Percentiles rank a stretch among this genome's conserved stretches.
These are phyloP conservation scores for Odontamblyopus lacepedii DNA, from an alignment of 2,797 vertebrate genomes.

Conservation along the genomic window DNA sequence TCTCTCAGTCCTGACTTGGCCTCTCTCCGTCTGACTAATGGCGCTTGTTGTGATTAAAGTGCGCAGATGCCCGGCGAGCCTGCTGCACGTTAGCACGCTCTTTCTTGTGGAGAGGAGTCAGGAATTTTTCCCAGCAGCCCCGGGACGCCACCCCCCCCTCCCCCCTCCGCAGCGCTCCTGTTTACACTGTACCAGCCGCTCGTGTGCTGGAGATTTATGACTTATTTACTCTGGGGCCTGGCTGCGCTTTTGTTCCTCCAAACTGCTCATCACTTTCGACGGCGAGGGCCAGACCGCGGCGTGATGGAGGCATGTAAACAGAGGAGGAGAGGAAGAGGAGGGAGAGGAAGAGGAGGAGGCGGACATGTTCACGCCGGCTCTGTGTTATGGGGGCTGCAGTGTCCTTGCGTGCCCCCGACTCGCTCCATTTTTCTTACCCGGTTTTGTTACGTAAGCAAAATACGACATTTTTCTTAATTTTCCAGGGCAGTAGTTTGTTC, in stretches of 20 bases:
- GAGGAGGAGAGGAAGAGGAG: conserved; percentile 35
- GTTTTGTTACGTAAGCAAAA: background rate
- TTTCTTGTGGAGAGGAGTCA: conserved; percentile 72
- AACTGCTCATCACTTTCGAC: conserved; percentile 72
- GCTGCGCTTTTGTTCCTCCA: conserved; percentile 45
- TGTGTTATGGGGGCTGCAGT: conserved; percentile 22
- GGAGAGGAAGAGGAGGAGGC: conserved; percentile 28
- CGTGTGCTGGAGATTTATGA: conserved; percentile 76
- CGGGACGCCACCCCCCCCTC: conserved; percentile 51
- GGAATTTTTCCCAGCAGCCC: conserved; percentile 67
- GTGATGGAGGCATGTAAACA: conserved; percentile 71
- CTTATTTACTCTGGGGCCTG: conserved; percentile 74
- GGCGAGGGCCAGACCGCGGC: conserved; percentile 65
- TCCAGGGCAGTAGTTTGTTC: too few relatives aligned
- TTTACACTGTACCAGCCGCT: conserved; percentile 70
- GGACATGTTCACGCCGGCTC: background rate
- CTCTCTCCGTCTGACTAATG: conserved; percentile 56
- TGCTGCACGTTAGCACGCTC: conserved; percentile 45
- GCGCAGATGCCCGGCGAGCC: conserved; percentile 60
- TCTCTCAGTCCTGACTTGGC: conserved; percentile 14
- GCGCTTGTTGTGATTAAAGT: conserved; percentile 69
- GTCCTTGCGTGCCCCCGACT: background rate
- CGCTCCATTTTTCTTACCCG: background rate
- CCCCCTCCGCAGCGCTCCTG: conserved; percentile 49
- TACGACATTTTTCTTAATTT: too few relatives aligned